These are phyloP conservation scores for Clanis bilineata DNA, from an alignment of 2,888 invertebrate genomes.

Conservation along the genomic window DNA sequence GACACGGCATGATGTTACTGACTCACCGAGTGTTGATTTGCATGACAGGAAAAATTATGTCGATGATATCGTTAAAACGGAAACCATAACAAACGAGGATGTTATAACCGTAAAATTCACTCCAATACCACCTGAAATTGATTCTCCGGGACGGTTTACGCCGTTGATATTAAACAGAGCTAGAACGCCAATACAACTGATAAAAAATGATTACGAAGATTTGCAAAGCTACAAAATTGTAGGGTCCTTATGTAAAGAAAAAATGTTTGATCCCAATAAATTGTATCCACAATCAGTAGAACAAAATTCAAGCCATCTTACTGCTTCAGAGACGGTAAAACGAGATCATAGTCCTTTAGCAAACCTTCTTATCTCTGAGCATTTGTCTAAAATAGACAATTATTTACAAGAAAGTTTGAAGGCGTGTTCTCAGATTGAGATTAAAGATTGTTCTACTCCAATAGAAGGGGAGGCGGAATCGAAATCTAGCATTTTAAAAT, in stretches of 20 bases:
- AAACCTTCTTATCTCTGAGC: slow-evolving; percentile 63
- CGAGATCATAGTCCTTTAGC: slow-evolving; percentile 62
- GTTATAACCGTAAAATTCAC: slow-evolving; percentile 73
- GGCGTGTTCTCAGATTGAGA: slow-evolving; percentile 47
- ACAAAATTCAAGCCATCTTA: not conserved
- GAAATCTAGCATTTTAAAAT: slow-evolving; percentile 15
- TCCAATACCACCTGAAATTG: slow-evolving; percentile 65
- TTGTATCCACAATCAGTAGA: not conserved
- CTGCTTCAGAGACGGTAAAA: slow-evolving; percentile 27
- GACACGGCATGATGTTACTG: slow-evolving; percentile 66
- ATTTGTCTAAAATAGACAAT: slow-evolving; percentile 67
- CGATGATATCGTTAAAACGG: slow-evolving; percentile 69
- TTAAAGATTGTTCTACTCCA: slow-evolving; percentile 31
- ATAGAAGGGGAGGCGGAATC: slow-evolving; percentile 36
- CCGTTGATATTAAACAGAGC: slow-evolving; percentile 28
- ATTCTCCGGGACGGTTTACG: slow-evolving; percentile 49
- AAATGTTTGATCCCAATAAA: slow-evolving; percentile 36
- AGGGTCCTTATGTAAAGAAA: slow-evolving; percentile 64
- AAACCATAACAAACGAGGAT: slow-evolving; percentile 73
- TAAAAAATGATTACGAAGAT: slow-evolving; percentile 67
- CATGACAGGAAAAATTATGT: slow-evolving; percentile 61
- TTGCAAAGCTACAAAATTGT: slow-evolving; percentile 76
- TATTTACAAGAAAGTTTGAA: slow-evolving; percentile 72
- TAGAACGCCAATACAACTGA: slow-evolving; percentile 50
- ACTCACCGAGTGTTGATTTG: slow-evolving; percentile 55